Percentiles rank a stretch among this genome's conserved stretches.
Conservation (phyloP, 2,888 invertebrate species). For the Anthophora plumipes region DNA sequence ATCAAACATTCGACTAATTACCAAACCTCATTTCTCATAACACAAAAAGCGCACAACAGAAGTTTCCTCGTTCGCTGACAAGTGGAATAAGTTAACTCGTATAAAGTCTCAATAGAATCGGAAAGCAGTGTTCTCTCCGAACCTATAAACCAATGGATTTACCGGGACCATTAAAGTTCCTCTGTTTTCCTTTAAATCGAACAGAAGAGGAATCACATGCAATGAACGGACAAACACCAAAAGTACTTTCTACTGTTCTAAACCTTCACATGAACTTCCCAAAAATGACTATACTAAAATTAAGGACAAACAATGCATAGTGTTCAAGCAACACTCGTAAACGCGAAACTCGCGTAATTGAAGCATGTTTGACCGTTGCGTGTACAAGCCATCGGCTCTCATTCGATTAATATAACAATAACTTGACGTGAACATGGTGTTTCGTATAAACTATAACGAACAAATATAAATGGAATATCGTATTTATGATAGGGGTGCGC, state of each 20-base stretch:
- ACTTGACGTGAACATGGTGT: neutral
- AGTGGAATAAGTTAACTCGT: neutral
- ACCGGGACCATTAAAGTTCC: neutral
- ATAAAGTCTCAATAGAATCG: neutral
- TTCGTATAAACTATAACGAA: neutral
- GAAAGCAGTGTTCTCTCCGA: neutral
- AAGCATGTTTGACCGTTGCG: neutral
- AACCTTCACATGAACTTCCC: slow-evolving; percentile 27
- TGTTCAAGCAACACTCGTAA: neutral
- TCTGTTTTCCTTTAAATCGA: neutral
- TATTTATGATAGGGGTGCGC: slow-evolving; percentile 41
- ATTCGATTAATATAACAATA: slow-evolving; percentile 22
- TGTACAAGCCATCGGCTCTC: too few relatives aligned
- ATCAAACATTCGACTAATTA: too few relatives aligned
- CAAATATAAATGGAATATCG: slow-evolving; percentile 14
- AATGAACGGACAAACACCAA: slow-evolving; percentile 10
- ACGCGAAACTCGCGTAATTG: neutral
- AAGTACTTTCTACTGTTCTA: too few relatives aligned
- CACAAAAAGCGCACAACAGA: neutral
- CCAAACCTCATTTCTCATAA: too few relatives aligned
- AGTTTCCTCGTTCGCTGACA: neutral
- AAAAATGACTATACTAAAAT: slow-evolving; percentile 23
- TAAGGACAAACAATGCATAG: slow-evolving; percentile 10
- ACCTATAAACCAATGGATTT: neutral
- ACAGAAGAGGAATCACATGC: neutral